phyloP scores from a whole-genome alignment of 2,888 invertebrate genomes.

The Hyles lineata region DNA sequence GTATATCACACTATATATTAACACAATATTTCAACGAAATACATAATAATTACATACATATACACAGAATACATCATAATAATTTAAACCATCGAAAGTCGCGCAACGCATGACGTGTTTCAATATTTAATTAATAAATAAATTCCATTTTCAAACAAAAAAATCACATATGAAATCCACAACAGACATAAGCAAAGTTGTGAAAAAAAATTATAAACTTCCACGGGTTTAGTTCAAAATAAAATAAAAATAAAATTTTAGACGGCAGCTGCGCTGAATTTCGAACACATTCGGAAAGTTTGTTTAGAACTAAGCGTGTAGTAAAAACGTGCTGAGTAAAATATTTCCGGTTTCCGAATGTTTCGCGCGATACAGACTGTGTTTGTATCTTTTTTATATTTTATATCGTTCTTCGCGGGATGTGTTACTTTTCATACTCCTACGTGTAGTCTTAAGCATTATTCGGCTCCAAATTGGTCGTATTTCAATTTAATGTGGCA shows the following conservation, averaged over 20 bases:
- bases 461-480: neutral
- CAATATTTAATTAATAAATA: neutral
- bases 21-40: no score
- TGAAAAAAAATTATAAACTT: slow-evolving; percentile 51
- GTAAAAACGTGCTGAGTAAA: slow-evolving; percentile 65
- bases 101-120: no score
- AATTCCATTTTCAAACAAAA: neutral
- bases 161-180: no score
- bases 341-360: slow-evolving; percentile 51
- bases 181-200: neutral
- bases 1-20: no score
- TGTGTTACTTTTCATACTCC: no score
- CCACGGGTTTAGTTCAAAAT: slow-evolving; percentile 52
- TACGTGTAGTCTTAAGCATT: neutral
- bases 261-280: slow-evolving; percentile 63
- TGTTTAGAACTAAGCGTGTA: slow-evolving; percentile 69
- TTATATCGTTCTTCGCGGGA: neutral
- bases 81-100: no score
- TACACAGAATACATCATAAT: no score
- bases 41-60: no score
- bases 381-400: neutral
- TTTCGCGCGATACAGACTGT: slow-evolving; percentile 44
- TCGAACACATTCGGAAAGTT: slow-evolving; percentile 66
- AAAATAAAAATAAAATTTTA: slow-evolving; percentile 64
- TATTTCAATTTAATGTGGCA: neutral